phyloP scores from a whole-genome alignment of 2,113 vertebrate genomes.

The Pagrus major region DNA sequence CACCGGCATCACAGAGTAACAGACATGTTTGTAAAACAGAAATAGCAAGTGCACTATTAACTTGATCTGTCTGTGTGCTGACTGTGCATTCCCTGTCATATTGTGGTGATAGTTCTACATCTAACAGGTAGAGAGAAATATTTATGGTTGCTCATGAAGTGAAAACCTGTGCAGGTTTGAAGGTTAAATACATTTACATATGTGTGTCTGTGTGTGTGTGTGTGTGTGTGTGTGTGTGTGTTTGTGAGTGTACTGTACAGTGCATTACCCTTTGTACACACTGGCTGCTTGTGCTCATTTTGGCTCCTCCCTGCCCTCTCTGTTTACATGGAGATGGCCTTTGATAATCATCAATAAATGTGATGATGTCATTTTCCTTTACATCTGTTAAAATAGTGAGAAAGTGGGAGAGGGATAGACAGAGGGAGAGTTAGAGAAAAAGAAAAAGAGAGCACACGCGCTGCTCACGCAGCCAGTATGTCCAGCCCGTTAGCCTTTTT shows the following conservation, averaged over 20 bases:
- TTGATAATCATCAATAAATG: no score
- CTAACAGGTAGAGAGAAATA: neutral
- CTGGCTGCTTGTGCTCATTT: no score
- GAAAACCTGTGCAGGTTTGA: neutral
- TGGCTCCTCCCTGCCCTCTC: no score
- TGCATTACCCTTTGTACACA: no score
- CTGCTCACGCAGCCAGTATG: no score
- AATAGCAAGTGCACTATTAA: constrained; percentile 7
- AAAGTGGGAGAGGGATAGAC: no score
- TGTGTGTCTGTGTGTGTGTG: neutral
- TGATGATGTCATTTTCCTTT: no score
- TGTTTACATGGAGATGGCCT: no score
- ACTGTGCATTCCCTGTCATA: neutral
- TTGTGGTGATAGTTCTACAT: neutral
- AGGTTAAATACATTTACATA: neutral
- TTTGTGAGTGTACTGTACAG: neutral
- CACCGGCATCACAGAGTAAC: constrained; percentile 39
- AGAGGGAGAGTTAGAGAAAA: no score
- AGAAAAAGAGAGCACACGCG: no score
- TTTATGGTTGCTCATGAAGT: neutral
- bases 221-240: neutral
- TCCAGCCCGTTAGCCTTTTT: no score
- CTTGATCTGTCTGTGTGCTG: constrained; percentile 12
- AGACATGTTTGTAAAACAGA: constrained; percentile 45
- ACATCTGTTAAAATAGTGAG: no score